Base-by-base conservation (phyloP, 1,140 invertebrate genomes). In the Drosophila mauritiana region DNA sequence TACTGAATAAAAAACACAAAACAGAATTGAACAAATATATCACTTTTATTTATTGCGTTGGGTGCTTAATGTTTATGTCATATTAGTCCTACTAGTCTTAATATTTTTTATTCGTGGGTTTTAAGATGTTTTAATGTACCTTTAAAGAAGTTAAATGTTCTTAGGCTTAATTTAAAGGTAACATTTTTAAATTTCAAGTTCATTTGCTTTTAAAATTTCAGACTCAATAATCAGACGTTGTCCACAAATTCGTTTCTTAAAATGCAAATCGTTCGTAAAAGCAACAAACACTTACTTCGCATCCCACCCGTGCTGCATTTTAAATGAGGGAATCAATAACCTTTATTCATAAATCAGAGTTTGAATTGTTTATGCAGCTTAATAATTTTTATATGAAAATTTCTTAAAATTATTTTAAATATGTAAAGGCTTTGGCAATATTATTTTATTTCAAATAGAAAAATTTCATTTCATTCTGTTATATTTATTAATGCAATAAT, bases 1-100 rank as follows among this genome's bases (percentile, higher is more conserved):
- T 89, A 88, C 84, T 84, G 80, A 89, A 89, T 84, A 89, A 88
- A 86, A 79, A 58, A 25, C 45, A 63, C 42, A 55, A 73, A 68
- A 36, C 67, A 37, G 31, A 70, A 54, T 59, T 25, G 11, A 46
- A 46, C 20, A 13, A 25, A 46, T 11, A 34, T 48, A 22, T 11
- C 51, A 46, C 34, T 52, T 4, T 43, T 43, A 15, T 43, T 20
- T 10, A 43, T 1, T 1, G 15, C 10, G 7, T 8, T 31, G 27
- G 8, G 1, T 22, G 20, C 0, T 3, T 22, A 22, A 22, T 17
- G 1, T 6, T 15, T 8, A n/a, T 8, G 15, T 0, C 20, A 22
- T 22, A 22, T 22, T 22, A 22, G 2, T 22, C 1, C 20, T 15
- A 1, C 15, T 6, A n/a, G 6, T 40, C n/a, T 0, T 3, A 6